A percentile compares a stretch with the other conserved stretches of the same genome.
These are phyloP conservation scores for Momotus momota DNA, from an alignment of 2,797 vertebrate species.

Conservation along the genomic window DNA sequence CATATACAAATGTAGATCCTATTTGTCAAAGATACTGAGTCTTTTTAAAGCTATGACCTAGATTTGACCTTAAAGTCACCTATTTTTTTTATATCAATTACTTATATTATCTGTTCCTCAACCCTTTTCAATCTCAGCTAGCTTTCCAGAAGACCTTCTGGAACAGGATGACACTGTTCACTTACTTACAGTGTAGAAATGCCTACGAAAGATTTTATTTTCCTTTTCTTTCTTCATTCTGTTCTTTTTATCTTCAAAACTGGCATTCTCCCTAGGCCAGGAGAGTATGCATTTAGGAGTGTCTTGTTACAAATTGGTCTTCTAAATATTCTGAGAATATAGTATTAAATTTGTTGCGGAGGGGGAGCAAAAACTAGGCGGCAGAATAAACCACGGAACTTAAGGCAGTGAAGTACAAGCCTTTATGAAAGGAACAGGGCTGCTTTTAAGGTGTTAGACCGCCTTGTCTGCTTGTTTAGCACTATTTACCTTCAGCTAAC, in stretches of 20 bases:
- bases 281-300: neutral
- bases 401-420: neutral
- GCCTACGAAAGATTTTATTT: rapidly evolving
- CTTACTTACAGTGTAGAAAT: neutral
- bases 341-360: neutral
- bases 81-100: neutral
- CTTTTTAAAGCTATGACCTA: neutral
- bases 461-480: neutral
- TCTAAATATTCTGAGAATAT: neutral
- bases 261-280: neutral
- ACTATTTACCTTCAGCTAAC: neutral
- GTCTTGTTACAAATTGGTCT: neutral
- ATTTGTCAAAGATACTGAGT: neutral
- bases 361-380: neutral
- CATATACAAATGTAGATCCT: neutral
- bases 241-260: neutral
- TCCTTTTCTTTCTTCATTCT: neutral
- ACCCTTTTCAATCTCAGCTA: neutral
- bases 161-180: neutral
- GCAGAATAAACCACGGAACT: neutral
- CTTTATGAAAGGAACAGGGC: neutral
- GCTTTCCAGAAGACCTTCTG: neutral
- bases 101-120: neutral
- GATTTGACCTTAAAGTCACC: neutral
- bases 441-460: neutral